Evolutionary conservation across 2,888 invertebrate genomes (phyloP), one percentile per base, ranked within the genome.

Genomic region (Troglohyphantes excavatus): DNA sequence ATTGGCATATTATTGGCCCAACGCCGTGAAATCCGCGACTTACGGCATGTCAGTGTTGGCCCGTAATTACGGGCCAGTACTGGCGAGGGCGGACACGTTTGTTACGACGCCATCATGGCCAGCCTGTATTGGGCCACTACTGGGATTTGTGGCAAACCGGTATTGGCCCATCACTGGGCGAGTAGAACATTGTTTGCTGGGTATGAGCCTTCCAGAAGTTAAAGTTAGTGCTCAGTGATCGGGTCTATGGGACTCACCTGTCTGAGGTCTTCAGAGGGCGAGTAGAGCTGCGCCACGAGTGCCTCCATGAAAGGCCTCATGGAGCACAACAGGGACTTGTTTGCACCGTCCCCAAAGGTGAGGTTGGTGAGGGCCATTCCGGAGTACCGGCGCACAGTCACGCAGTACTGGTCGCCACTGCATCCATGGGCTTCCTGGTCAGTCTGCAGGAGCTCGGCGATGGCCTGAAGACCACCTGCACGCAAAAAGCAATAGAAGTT

Each of bases 281-380:
- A 97, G 93, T 96, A 96, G 90, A 99, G 94, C 94, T 99, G 98
- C 88, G 96, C 96, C 26, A 99, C 98, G 91, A 99, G 95, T 39
- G 97, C 97, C 93, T 96, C 95, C 97, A 99, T 97, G 93, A 98
- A 98, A 87, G 96, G 96, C 92, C 96, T 96, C 94, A 98, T 97
- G 6, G 98, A 97, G 93, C 99, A 99, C 68, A 99, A 94, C 76
- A 98, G 94, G 0, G 98, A 97, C 93, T 99, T 99, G 94, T 98
- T 99, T 92, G 97, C 97, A 78, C 98, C 97, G 93, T 99, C 99
- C 11, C 99, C 99, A 93, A 98, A 99, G 0, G 99, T 99, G 53
- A 99, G 95, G 94, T 99, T 99, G 0, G 99, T 99, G 82, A 99
- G 94, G 0, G 98, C 98, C 98, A 99, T 99, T 90, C 98, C 97